Percentiles rank a stretch among this genome's conserved stretches.
phyloP scores from a whole-genome alignment of 2,797 vertebrate species.

The Bovichtus variegatus region DNA sequence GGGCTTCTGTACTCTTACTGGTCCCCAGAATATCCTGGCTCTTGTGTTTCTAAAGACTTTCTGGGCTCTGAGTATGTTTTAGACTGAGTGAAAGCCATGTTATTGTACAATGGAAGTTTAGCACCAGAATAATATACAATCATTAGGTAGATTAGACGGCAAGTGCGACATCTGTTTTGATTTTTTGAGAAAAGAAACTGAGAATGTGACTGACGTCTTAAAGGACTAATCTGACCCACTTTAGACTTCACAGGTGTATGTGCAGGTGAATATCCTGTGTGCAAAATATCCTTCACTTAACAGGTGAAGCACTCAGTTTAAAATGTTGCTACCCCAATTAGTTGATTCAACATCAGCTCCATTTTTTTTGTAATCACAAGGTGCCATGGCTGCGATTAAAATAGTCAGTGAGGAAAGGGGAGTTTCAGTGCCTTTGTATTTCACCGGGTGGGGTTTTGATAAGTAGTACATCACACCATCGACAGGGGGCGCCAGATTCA shows the following conservation, averaged over 20 bases:
- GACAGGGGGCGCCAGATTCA: slow-evolving; percentile 67
- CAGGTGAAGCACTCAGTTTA: neutral
- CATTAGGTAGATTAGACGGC: neutral
- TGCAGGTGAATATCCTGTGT: neutral
- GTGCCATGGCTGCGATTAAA: neutral
- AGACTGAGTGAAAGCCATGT: slow-evolving; percentile 10
- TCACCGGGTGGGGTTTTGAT: neutral
- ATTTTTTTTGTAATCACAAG: neutral
- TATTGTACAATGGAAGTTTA: neutral
- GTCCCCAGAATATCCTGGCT: slow-evolving; percentile 33
- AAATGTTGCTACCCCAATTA: neutral
- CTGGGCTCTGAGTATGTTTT: neutral
- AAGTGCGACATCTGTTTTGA: neutral
- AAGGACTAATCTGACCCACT: neutral
- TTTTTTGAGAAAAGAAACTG: neutral
- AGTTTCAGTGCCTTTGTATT: neutral
- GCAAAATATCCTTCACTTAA: neutral
- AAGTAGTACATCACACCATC: slow-evolving; percentile 27
- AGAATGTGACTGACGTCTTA: neutral
- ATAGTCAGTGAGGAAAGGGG: neutral
- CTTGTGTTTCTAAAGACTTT: slow-evolving; percentile 7
- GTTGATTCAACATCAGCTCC: neutral
- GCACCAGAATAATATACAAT: neutral
- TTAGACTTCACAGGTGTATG: neutral
- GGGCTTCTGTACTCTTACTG: slow-evolving; percentile 21